A percentile compares a stretch with the other conserved stretches of the same genome.
Evolutionary conservation across 2,113 vertebrate species (phyloP).

Genomic region (Aptenodytes forsteri): DNA sequence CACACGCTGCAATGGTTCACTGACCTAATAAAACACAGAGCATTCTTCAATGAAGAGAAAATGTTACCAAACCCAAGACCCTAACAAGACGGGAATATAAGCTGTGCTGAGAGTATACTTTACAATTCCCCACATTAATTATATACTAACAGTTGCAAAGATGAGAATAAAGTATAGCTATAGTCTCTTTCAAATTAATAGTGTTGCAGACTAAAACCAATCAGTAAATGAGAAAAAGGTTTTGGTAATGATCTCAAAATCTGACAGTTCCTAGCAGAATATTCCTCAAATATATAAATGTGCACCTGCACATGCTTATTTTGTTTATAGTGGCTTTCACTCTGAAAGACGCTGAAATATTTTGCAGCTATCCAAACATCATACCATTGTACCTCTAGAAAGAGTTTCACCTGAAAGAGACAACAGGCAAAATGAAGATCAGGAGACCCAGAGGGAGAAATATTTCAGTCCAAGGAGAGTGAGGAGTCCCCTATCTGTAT

Average conservation of each 20-base stretch:
- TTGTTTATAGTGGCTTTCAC: neutral
- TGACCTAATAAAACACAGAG: slow-evolving; percentile 45
- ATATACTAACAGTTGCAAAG: neutral
- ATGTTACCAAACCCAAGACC: neutral
- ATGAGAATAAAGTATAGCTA: neutral
- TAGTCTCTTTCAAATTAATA: neutral
- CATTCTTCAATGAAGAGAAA: slow-evolving; percentile 35
- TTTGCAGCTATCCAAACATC: neutral
- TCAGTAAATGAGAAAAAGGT: neutral
- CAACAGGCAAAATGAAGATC: neutral
- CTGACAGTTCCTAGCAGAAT: neutral
- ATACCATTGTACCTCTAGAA: neutral
- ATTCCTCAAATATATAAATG: neutral
- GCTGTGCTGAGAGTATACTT: neutral
- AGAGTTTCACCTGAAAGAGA: neutral
- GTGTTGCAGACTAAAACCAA: neutral
- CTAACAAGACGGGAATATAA: slow-evolving; percentile 28
- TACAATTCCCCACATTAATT: slow-evolving; percentile 40
- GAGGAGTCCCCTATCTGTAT: neutral
- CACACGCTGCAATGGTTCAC: slow-evolving; percentile 8
- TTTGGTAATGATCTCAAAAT: neutral
- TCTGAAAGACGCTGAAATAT: neutral
- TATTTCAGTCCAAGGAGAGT: neutral
- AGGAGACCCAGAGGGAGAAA: neutral
- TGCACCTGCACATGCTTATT: neutral